phyloP scores from a whole-genome alignment of 2,888 invertebrate species.

The Bombyx huttoni region DNA sequence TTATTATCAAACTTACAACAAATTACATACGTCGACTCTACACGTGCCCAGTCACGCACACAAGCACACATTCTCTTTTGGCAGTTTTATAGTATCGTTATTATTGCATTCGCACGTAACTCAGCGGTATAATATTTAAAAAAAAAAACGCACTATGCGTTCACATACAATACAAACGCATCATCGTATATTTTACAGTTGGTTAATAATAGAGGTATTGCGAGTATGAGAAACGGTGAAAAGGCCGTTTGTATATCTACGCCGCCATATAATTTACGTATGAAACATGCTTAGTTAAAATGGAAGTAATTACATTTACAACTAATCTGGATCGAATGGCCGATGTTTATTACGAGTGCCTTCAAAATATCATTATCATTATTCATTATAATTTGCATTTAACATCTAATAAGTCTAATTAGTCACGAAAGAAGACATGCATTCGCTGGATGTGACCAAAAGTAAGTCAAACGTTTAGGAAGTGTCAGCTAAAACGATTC shows the following conservation, averaged over 20 bases:
- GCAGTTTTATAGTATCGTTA: constrained; percentile 57
- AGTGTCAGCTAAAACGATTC: constrained; percentile 31
- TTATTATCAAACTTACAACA: constrained; percentile 54
- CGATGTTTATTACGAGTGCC: constrained; percentile 41
- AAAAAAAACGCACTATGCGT: constrained; percentile 15
- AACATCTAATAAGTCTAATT: constrained; percentile 28
- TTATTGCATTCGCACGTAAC: constrained; percentile 51
- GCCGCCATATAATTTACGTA: constrained; percentile 57
- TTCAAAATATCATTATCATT: constrained; percentile 48
- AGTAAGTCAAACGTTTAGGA: constrained; percentile 3
- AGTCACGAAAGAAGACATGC: constrained; percentile 51
- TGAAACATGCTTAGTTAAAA: constrained; percentile 65
- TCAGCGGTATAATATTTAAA: constrained; percentile 23
- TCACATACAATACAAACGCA: no score
- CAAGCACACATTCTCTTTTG: constrained; percentile 37
- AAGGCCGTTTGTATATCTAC: constrained; percentile 33
- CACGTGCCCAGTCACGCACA: constrained; percentile 13
- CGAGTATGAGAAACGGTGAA: no score
- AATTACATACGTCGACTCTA: constrained; percentile 37
- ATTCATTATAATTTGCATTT: constrained; percentile 44
- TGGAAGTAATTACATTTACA: constrained; percentile 68
- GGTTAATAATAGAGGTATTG: no score
- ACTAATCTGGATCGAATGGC: constrained; percentile 66
- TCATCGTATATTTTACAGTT: no score
- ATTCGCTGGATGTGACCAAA: constrained; percentile 11